These are phyloP conservation scores for Panagrolaimus sp. DNA, from an alignment of 1,140 invertebrate genomes.

Conservation along the genomic window DNA sequence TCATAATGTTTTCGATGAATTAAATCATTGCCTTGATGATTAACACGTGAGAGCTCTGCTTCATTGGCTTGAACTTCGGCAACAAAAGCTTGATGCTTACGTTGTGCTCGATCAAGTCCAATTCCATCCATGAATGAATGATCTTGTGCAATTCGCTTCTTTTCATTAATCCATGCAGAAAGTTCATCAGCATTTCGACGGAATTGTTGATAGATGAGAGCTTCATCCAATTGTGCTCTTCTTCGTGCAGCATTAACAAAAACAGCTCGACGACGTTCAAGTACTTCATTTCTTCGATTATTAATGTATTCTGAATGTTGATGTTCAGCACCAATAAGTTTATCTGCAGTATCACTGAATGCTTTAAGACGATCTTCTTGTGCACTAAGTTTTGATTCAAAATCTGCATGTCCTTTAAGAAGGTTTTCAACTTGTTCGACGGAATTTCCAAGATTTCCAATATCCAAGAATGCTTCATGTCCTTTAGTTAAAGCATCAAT, in stretches of 20 bases:
- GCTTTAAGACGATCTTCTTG: slow-evolving; percentile 83
- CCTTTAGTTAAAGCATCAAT: slow-evolving; percentile 88
- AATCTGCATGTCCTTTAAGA: slow-evolving; percentile 85
- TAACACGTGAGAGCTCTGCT: slow-evolving; percentile 68
- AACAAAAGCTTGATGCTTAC: slow-evolving; percentile 96
- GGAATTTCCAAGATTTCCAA: slow-evolving; percentile 76
- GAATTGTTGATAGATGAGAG: slow-evolving; percentile 76
- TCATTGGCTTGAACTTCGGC: slow-evolving; percentile 84
- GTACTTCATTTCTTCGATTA: slow-evolving; percentile 70
- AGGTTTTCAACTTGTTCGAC: slow-evolving; percentile 88
- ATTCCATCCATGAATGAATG: slow-evolving; percentile 62
- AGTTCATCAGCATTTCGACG: slow-evolving; percentile 80
- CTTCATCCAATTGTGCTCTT: slow-evolving; percentile 69
- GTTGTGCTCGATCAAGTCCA: slow-evolving; percentile 83
- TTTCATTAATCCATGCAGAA: slow-evolving; percentile 81
- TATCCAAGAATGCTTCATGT: slow-evolving; percentile 86
- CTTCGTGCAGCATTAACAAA: slow-evolving; percentile 71
- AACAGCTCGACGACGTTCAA: slow-evolving; percentile 68
- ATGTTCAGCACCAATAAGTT: slow-evolving; percentile 74
- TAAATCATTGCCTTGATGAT: slow-evolving; percentile 66
- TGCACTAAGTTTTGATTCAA: slow-evolving; percentile 82
- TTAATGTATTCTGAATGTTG: slow-evolving; percentile 64
- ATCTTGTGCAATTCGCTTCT: slow-evolving; percentile 69
- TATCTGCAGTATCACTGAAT: slow-evolving; percentile 78
- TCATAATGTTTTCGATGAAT: slow-evolving; percentile 70